phyloP scores from a whole-genome alignment of 2,797 vertebrate genomes.

The Chaetodon trifasciatus region DNA sequence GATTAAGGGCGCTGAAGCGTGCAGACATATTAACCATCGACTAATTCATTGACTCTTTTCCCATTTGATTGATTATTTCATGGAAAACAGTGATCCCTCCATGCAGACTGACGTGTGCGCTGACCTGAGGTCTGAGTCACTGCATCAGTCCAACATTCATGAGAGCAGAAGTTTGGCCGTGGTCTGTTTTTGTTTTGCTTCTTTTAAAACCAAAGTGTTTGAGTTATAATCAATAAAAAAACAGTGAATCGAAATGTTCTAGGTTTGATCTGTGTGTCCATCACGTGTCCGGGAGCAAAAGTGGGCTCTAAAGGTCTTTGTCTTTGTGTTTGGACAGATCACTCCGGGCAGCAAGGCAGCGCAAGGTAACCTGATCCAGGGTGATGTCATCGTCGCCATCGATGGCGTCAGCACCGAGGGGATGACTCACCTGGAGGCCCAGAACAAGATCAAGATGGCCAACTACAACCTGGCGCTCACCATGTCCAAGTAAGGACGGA shows the following conservation, averaged over 20 bases:
- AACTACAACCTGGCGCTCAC: slow-evolving; percentile 94
- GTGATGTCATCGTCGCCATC: slow-evolving; percentile 95
- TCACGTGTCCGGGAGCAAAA: not conserved
- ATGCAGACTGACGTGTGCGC: slow-evolving; percentile 7
- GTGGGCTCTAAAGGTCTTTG: not conserved
- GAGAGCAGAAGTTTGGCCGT: not conserved
- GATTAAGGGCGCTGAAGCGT: slow-evolving; percentile 34
- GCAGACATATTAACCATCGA: not conserved
- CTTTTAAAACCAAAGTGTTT: not conserved
- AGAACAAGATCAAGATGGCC: slow-evolving; percentile 98
- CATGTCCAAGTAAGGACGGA: slow-evolving; percentile 91
- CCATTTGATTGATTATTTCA: slow-evolving; percentile 66
- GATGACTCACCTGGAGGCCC: slow-evolving; percentile 98
- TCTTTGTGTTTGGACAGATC: slow-evolving; percentile 84
- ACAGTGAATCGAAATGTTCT: not conserved
- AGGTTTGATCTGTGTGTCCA: not conserved
- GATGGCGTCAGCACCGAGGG: slow-evolving; percentile 95
- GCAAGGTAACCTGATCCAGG: slow-evolving; percentile 92
- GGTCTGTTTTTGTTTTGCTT: not conserved
- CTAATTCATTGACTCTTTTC: slow-evolving; percentile 38
- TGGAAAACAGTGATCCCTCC: slow-evolving; percentile 19
- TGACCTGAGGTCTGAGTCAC: slow-evolving; percentile 34
- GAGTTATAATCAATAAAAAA: not conserved
- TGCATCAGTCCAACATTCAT: not conserved
- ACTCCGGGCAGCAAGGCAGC: slow-evolving; percentile 96